Evolutionary conservation across 2,113 vertebrate genomes (phyloP).

Genomic region (Noctilio leporinus): DNA sequence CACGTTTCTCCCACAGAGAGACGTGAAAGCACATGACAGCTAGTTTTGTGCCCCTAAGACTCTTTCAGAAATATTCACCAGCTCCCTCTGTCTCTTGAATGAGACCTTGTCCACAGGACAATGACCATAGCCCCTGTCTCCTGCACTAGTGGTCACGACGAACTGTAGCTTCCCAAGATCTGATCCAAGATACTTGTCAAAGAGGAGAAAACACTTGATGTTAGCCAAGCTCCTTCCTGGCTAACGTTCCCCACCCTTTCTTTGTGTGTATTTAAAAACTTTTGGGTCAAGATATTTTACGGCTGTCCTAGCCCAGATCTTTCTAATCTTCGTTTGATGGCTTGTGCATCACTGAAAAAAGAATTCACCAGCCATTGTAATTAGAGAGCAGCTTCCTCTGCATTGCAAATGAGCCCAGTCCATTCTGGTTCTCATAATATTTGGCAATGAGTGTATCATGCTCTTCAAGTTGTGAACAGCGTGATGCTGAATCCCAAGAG

Average conservation of each 20-base stretch:
- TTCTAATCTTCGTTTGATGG: neutral
- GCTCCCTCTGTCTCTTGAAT: neutral
- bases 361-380: neutral
- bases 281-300: neutral
- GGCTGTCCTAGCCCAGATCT: neutral
- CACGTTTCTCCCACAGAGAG: neutral
- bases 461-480: neutral
- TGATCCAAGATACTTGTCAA: neutral
- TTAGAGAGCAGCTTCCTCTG: neutral
- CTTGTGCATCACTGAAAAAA: neutral
- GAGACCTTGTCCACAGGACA: neutral
- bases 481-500: neutral
- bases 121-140: neutral
- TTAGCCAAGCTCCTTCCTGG: neutral
- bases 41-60: neutral
- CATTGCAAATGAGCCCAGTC: neutral
- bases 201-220: neutral
- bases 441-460: neutral
- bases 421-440: neutral
- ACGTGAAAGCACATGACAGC: neutral
- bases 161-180: rapidly evolving
- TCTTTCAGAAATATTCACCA: neutral
- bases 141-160: neutral
- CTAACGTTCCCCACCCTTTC: neutral
- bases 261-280: neutral